Evolutionary conservation across 1,140 invertebrate genomes (phyloP).

Genomic region (Mya arenaria): DNA sequence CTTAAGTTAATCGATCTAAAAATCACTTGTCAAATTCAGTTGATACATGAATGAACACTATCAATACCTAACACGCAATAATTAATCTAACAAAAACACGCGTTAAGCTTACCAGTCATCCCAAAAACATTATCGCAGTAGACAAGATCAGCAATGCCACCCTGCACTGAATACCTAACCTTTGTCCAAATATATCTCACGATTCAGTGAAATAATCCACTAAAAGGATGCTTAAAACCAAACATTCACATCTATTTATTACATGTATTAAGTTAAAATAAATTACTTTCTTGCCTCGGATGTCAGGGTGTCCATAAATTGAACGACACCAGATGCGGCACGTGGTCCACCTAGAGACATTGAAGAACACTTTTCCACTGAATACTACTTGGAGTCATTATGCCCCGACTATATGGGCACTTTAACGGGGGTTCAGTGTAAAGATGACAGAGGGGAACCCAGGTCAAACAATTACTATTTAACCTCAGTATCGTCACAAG

Average conservation of each 20-base stretch:
- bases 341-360: constrained; percentile 5
- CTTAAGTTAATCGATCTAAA: too few relatives aligned
- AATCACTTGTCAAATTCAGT: too few relatives aligned
- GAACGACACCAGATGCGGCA: not conserved
- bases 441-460: constrained; percentile 20
- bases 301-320: not conserved
- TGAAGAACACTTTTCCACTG: not conserved
- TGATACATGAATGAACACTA: too few relatives aligned
- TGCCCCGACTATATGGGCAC: not conserved
- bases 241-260: not conserved
- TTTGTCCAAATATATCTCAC: too few relatives aligned
- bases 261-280: not conserved
- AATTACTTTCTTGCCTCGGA: not conserved
- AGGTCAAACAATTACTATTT: not conserved
- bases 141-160: too few relatives aligned
- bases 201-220: not conserved
- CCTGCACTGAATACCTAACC: too few relatives aligned
- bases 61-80: too few relatives aligned
- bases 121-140: too few relatives aligned
- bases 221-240: not conserved
- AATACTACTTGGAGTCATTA: not conserved
- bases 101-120: too few relatives aligned
- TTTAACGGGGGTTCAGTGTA: constrained; percentile 4
- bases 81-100: too few relatives aligned
- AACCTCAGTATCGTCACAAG: too few relatives aligned